phyloP scores from a whole-genome alignment of 2,888 invertebrate species.

The Drosophila koepferae region DNA sequence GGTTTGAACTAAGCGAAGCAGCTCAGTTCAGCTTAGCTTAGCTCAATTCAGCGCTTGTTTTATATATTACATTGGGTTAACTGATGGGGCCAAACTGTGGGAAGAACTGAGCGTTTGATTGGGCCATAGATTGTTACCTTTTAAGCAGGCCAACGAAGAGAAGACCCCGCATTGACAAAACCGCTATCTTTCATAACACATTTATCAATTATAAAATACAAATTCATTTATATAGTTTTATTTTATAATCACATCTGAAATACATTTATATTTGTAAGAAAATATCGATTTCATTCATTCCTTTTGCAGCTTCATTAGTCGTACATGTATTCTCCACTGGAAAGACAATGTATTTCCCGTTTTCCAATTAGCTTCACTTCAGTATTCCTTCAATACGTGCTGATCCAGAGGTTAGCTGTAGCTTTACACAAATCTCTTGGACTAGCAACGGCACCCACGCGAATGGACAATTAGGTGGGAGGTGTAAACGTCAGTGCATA shows the following conservation, averaged over 20 bases:
- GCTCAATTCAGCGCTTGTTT: conserved; percentile 17
- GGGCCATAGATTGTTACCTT: conserved; percentile 9
- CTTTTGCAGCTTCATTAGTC: neutral
- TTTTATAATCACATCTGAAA: neutral
- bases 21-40: conserved; percentile 11
- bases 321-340: neutral
- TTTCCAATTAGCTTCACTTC: conserved; percentile 7
- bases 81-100: conserved; percentile 48
- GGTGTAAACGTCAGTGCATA: conserved; percentile 43
- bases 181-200: neutral
- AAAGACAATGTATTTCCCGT: conserved; percentile 2
- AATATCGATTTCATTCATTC: no score
- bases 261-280: no score
- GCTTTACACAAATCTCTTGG: neutral
- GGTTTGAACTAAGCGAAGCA: conserved; percentile 12
- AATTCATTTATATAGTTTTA: neutral
- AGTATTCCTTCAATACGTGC: neutral
- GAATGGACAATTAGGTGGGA: conserved; percentile 21
- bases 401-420: neutral
- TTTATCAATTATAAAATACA: neutral
- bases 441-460: conserved; percentile 5
- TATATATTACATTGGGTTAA: conserved; percentile 50
- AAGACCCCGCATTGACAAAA: neutral
- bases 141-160: neutral
- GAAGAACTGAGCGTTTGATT: conserved; percentile 57